phyloP scores from a whole-genome alignment of 2,888 invertebrate species.

The Dynastes maya region DNA sequence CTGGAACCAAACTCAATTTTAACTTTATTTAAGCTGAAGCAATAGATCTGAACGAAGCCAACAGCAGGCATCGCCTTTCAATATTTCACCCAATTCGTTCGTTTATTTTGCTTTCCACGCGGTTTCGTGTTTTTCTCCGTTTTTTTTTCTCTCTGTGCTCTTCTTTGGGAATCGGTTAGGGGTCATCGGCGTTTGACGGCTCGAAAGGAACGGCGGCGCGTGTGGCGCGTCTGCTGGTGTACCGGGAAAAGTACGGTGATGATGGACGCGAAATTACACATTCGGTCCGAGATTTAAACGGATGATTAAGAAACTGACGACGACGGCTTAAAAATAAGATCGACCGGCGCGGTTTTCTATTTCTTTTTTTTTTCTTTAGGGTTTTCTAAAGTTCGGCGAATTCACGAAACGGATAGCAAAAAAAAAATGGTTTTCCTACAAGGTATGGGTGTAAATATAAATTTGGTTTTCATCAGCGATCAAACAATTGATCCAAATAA shows the following conservation, averaged over 20 bases:
- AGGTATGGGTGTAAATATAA: no score
- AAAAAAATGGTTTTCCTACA: no score
- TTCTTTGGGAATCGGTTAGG: conserved; percentile 9
- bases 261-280: conserved; percentile 38
- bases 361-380: neutral
- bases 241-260: conserved; percentile 25
- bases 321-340: conserved; percentile 27
- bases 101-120: conserved; percentile 30
- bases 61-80: no score
- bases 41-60: no score
- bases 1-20: no score
- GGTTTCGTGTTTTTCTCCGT: conserved; percentile 1
- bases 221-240: neutral
- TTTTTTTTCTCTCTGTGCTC: neutral
- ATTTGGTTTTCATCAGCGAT: no score
- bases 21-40: no score
- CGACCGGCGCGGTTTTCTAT: neutral
- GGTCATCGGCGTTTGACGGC: conserved; percentile 18
- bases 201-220: neutral
- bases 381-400: neutral
- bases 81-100: conserved; percentile 15
- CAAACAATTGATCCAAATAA: no score
- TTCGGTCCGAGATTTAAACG: conserved; percentile 19
- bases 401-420: neutral
- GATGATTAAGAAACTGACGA: conserved; percentile 33